Percentiles rank a stretch among this genome's conserved stretches.
Evolutionary conservation across 2,888 invertebrate species (phyloP).

Genomic region (Gryllus longicercus): DNA sequence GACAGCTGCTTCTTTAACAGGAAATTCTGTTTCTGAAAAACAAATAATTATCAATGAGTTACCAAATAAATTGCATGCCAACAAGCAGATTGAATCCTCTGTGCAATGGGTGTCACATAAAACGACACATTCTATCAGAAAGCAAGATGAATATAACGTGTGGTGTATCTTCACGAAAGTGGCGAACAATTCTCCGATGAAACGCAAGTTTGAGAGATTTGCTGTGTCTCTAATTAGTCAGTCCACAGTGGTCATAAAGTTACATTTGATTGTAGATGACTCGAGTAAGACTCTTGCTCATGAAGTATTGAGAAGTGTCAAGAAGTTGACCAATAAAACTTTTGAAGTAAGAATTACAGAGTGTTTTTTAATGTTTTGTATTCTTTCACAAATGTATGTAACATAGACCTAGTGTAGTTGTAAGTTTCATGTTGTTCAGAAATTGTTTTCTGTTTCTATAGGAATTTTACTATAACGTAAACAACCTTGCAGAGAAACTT

Average conservation of each 20-base stretch:
- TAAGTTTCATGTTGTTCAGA: background rate
- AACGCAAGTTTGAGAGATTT: slow-evolving; percentile 53
- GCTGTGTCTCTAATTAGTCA: slow-evolving; percentile 51
- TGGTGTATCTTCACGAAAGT: slow-evolving; percentile 61
- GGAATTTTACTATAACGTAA: slow-evolving; percentile 60
- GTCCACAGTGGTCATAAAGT: slow-evolving; percentile 53
- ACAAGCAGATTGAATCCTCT: no score
- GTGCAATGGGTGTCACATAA: background rate
- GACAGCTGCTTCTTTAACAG: slow-evolving; percentile 26
- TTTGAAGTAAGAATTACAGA: slow-evolving; percentile 47
- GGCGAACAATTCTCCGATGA: slow-evolving; percentile 51
- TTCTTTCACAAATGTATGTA: no score
- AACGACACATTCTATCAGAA: background rate
- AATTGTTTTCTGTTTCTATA: slow-evolving; percentile 38
- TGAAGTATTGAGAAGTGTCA: slow-evolving; percentile 49
- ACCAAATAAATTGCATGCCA: no score
- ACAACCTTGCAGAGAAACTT: slow-evolving; percentile 56
- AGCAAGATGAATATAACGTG: slow-evolving; percentile 44
- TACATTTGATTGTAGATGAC: slow-evolving; percentile 62
- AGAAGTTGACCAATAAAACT: slow-evolving; percentile 44
- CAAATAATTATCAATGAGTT: no score
- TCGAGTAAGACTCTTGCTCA: slow-evolving; percentile 56
- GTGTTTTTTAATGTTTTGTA: background rate
- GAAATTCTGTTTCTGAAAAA: slow-evolving; percentile 28
- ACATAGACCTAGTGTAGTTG: background rate